Evolutionary conservation across 2,888 invertebrate genomes (phyloP).

Genomic region (Agonopterix alstromeriana): DNA sequence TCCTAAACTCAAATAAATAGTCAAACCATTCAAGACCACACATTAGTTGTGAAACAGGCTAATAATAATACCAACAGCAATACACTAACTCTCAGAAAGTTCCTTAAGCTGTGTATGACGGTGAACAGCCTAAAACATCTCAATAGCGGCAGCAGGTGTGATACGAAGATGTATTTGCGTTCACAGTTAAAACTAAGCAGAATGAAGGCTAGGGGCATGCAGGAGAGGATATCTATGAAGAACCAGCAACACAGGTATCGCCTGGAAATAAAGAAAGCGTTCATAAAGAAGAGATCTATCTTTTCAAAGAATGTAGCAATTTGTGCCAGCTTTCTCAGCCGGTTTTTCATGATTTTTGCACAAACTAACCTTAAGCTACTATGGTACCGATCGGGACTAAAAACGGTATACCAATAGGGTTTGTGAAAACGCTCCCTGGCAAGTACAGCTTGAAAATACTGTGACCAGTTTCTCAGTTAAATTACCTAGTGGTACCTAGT

Average conservation of each 20-base stretch:
- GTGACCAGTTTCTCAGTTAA: too few species aligned
- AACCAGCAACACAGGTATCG: slow-evolving; percentile 34
- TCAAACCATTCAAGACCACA: background rate
- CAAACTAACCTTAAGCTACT: too few species aligned
- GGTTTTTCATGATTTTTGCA: too few species aligned
- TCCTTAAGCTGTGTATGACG: slow-evolving; percentile 18
- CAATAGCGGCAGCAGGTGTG: slow-evolving; percentile 27
- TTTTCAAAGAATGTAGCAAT: too few species aligned
- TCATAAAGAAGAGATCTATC: too few species aligned
- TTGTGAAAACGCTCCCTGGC: too few species aligned
- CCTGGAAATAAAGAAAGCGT: slow-evolving; percentile 17
- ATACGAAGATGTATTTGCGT: slow-evolving; percentile 20
- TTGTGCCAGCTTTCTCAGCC: too few species aligned
- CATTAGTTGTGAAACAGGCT: background rate
- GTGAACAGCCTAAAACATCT: slow-evolving; percentile 22
- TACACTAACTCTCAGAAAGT: slow-evolving; percentile 25
- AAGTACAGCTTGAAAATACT: too few species aligned
- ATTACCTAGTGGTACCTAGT: too few species aligned
- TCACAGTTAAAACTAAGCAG: slow-evolving; percentile 12
- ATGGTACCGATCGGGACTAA: too few species aligned
- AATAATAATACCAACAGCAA: background rate
- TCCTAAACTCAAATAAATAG: too few species aligned
- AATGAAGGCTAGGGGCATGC: slow-evolving; percentile 27
- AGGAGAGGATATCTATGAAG: slow-evolving; percentile 31
- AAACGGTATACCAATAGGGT: too few species aligned